These are phyloP conservation scores for Magallana nippona DNA, from an alignment of 2,888 invertebrate genomes.

Conservation along the genomic window DNA sequence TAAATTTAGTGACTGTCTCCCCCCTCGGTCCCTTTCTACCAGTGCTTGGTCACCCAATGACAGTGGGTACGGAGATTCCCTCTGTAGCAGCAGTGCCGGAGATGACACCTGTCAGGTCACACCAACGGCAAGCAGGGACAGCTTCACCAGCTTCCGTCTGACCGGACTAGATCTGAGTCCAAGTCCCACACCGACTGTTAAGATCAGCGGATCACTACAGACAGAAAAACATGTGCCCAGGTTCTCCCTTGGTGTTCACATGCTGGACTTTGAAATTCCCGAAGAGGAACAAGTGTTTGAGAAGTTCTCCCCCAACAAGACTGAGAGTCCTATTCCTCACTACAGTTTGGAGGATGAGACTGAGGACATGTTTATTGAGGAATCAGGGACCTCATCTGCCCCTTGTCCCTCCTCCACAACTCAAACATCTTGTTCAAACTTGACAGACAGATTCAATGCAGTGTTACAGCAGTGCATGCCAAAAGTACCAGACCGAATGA, in stretches of 20 bases:
- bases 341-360: conserved; percentile 12
- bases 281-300: conserved; percentile 44
- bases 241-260: background rate
- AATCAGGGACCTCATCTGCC: background rate
- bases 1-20: background rate
- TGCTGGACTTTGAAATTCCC: conserved; percentile 44
- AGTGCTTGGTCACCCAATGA: conserved; percentile 43
- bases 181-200: background rate
- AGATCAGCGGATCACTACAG: background rate
- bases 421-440: conserved; percentile 22
- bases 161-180: conserved; percentile 5
- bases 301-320: conserved; percentile 35
- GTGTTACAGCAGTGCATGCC: conserved; percentile 56
- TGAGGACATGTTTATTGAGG: background rate
- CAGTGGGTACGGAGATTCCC: conserved; percentile 46
- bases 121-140: background rate
- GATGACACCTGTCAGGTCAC: conserved; percentile 32
- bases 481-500: conserved; percentile 59
- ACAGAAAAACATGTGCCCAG: conserved; percentile 15
- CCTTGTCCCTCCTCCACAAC: background rate
- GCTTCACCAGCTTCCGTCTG: conserved; percentile 4
- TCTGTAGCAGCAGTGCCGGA: conserved; percentile 30
- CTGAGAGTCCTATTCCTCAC: background rate
- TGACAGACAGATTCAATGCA: conserved; percentile 48
- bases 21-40: conserved; percentile 38